Evolutionary conservation across 2,888 invertebrate species (phyloP), one percentile per base, ranked within the genome.

Genomic region (Mycalesis mineus): DNA sequence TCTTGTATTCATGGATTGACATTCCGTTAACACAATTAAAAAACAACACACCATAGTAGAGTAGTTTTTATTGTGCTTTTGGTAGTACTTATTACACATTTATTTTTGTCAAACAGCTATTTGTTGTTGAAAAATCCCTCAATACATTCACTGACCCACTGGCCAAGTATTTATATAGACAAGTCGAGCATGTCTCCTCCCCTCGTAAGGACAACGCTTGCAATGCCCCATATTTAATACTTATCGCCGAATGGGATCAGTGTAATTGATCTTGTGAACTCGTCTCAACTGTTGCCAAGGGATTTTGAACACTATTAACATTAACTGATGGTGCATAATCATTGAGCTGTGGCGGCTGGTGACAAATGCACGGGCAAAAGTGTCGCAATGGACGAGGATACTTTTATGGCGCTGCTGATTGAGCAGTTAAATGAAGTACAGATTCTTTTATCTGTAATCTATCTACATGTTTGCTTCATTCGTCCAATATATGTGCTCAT

Each of bases 191-290:
- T 47, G 14, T 47, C 47, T 14, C 31, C 14, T 47, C 47, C 33
- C 29, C 29, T 47, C 47, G 14, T 1, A 6, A 31, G 31, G 15
- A 7, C 15, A 11, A 15, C 11, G 15, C 31, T 47, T 33, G 7
- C 60, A 60, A 48, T 55, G 61, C 52, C 62, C 64, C 66, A 61
- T 65, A 66, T 66, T 62, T 65, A 57, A 63, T 60, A 61, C 66
- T 64, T 67, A 67, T 67, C 64, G 52, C 58, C 42, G 47, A 60
- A 62, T 60, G 64, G 63, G 58, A 67, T 67, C 66, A 48, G 52
- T 58, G 64, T 62, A 65, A 64, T 64, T 65, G 65, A 65, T 65
- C 66, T 61, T 58, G 41, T 62, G 57, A 54, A 60, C 53, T 55
- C 51, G 55, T 60, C 39, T 44, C 29, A 41, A 0, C 3, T 40